phyloP scores from a whole-genome alignment of 2,888 invertebrate genomes.

The Xestia rhomboidea region DNA sequence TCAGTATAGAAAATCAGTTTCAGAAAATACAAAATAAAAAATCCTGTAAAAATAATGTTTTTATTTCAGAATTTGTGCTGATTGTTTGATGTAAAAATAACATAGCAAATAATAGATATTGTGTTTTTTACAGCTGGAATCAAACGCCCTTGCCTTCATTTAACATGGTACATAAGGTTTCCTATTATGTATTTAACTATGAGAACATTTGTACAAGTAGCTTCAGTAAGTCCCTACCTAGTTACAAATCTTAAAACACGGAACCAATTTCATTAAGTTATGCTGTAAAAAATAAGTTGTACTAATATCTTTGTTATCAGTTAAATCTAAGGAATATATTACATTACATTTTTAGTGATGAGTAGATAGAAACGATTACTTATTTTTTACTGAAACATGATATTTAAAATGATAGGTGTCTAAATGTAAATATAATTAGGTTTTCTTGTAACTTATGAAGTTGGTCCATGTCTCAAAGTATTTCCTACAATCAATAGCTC shows the following conservation, averaged over 20 bases:
- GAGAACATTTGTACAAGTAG: constrained; percentile 52
- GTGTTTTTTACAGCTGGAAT: not conserved
- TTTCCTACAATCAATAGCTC: constrained; percentile 3
- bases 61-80: constrained; percentile 41
- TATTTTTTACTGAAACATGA: not conserved
- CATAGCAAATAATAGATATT: not conserved
- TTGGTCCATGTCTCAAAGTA: constrained; percentile 35
- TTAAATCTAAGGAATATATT: constrained; percentile 31
- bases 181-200: not conserved
- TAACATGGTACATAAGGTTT: not conserved
- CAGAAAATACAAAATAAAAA: constrained; percentile 1
- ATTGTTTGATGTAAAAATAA: constrained; percentile 9
- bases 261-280: constrained; percentile 49
- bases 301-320: constrained; percentile 52
- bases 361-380: no score
- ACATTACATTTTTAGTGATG: not conserved
- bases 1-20: not conserved
- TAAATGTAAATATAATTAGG: not conserved
- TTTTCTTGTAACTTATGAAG: constrained; percentile 16
- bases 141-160: not conserved
- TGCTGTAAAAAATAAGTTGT: constrained; percentile 47
- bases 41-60: constrained; percentile 5
- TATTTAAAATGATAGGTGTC: not conserved
- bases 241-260: constrained; percentile 30
- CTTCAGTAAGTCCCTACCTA: constrained; percentile 14